These are phyloP conservation scores for Bos javanicus DNA, from an alignment of 2,113 vertebrate species.

Conservation along the genomic window DNA sequence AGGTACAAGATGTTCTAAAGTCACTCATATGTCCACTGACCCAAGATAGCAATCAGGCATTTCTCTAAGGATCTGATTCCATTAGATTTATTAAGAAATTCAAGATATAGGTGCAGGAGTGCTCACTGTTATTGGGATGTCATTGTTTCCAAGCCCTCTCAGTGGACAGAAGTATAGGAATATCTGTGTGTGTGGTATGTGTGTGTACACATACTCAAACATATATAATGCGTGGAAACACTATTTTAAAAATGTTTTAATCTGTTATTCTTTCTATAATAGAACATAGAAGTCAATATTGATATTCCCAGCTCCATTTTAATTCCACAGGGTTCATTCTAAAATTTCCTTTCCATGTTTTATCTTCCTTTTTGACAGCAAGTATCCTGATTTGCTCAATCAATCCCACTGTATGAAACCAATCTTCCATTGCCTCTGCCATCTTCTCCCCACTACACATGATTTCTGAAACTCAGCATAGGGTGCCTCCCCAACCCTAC, in stretches of 20 bases:
- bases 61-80: neutral
- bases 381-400: neutral
- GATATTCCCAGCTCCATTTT: neutral
- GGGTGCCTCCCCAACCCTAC: fast-evolving
- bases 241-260: neutral
- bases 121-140: neutral
- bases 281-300: neutral
- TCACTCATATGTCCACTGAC: neutral
- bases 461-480: neutral
- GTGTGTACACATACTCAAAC: neutral
- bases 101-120: neutral
- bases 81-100: neutral
- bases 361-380: neutral
- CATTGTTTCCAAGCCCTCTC: neutral
- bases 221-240: neutral
- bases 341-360: neutral
- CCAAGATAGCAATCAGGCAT: neutral
- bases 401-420: neutral
- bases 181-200: neutral
- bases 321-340: neutral
- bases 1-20: neutral
- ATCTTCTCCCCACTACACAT: neutral
- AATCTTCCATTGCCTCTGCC: neutral
- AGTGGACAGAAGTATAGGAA: neutral
- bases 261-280: neutral